Conservation (phyloP, 2,888 invertebrate genomes). For the Pseudococcus jackbeardsleyi region DNA sequence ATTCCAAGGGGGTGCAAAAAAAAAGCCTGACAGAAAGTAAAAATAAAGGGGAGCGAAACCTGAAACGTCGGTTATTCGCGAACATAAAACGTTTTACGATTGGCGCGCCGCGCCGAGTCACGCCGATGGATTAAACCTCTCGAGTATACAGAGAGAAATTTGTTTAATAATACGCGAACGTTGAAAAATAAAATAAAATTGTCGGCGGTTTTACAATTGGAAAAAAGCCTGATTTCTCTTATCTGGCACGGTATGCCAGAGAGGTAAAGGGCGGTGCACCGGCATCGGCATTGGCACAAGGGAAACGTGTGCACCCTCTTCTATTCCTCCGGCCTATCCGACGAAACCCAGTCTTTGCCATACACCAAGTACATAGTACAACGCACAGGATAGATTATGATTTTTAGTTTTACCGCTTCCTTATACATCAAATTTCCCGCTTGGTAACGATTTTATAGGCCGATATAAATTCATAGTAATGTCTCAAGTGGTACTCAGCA, state of each 20-base stretch:
- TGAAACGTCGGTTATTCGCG: background rate
- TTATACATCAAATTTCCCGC: slow-evolving; percentile 50
- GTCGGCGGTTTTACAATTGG: slow-evolving; percentile 36
- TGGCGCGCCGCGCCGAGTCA: background rate
- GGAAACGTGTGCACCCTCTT: background rate
- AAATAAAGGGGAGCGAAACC: background rate
- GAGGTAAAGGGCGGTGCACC: background rate
- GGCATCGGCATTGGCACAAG: background rate
- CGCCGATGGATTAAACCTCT: slow-evolving; percentile 29
- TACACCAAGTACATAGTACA: background rate
- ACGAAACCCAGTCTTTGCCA: background rate
- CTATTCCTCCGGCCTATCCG: background rate
- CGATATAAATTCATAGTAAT: slow-evolving; percentile 54
- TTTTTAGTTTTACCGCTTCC: slow-evolving; percentile 52
- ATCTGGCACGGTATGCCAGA: background rate
- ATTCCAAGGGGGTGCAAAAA: background rate
- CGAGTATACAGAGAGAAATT: slow-evolving; percentile 31
- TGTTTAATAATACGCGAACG: slow-evolving; percentile 45
- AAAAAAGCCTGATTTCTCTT: slow-evolving; percentile 35
- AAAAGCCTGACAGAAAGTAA: background rate
- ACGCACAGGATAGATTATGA: slow-evolving; percentile 45
- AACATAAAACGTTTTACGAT: slow-evolving; percentile 40
- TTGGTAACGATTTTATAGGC: slow-evolving; percentile 53
- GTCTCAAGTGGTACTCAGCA: slow-evolving; percentile 50
- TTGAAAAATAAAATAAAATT: slow-evolving; percentile 41